Conservation (phyloP, 1,140 invertebrate species). For the Condylostylus longicornis region DNA sequence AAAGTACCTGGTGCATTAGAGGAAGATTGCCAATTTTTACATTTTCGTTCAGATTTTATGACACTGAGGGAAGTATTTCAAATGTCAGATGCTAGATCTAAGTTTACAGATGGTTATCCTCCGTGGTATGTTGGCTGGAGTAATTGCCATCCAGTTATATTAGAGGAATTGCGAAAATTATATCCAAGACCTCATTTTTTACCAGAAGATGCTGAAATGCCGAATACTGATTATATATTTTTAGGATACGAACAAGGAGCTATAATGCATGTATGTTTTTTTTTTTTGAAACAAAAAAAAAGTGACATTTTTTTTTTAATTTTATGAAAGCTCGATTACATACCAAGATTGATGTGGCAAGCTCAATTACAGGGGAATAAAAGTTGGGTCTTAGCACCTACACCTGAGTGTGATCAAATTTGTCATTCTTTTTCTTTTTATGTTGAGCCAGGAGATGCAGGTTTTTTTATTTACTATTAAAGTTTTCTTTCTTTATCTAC, state of each 20-base stretch:
- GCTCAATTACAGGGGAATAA: conserved; percentile 78
- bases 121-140: conserved; percentile 90
- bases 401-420: conserved; percentile 71
- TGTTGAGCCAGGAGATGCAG: conserved; percentile 73
- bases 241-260: conserved; percentile 85
- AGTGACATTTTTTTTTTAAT: conserved; percentile 18
- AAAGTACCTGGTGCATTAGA: conserved; percentile 47
- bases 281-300: conserved; percentile 4
- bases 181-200: conserved; percentile 75
- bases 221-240: conserved; percentile 84
- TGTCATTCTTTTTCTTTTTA: conserved; percentile 59
- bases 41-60: conserved; percentile 73
- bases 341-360: conserved; percentile 83
- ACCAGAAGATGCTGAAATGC: conserved; percentile 72
- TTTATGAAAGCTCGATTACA: conserved; percentile 68
- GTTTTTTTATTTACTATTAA: conserved; percentile 33
- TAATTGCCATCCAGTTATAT: conserved; percentile 69
- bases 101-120: conserved; percentile 41
- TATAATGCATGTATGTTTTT: conserved; percentile 70
- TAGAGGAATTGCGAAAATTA: conserved; percentile 57
- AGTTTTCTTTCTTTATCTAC: conserved; percentile 10
- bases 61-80: conserved; percentile 62
- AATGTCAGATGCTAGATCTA: conserved; percentile 50
- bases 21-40: conserved; percentile 76
- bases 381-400: conserved; percentile 69